Base-by-base conservation (phyloP, 2,888 invertebrate genomes). In the Zaprionus obscuricornis region DNA sequence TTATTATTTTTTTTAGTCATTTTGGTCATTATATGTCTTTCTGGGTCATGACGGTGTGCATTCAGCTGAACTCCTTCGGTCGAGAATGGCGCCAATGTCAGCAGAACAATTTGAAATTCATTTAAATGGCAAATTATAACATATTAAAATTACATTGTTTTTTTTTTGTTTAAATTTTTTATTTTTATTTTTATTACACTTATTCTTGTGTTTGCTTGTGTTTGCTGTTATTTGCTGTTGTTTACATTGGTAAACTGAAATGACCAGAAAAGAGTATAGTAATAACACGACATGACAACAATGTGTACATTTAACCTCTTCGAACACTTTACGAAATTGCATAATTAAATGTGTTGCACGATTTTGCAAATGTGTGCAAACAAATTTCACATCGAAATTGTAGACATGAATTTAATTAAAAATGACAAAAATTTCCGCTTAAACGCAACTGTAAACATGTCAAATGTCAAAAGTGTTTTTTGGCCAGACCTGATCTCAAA, bases 41-140 rank as follows among this genome's bases (percentile, higher is more conserved):
- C 20, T 52, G 43, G 39, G 43, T 39, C 43, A 40, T n/a, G 16
- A 51, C 20, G 45, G 29, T 29, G 31, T 29, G 40, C 45, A 10
- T 43, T 52, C 34, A 43, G 33, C 33, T 52, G 39, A n/a, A 46
- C n/a, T 45, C 20, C 51, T 46, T 52, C 17, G 39, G 40, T 5
- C 13, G n/a, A 13, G 18, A 51, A 27, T 24, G 52, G 46, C 58
- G 71, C 45, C 54, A 63, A 52, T 56, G 70, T 64, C 64, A 46
- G 52, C 52, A 67, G 37, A 68, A 39, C 49, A 64, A 52, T 67
- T 67, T 52, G 20, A 49, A 67, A 68, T 50, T 64, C 57, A 59
- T 67, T 72, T 66, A 63, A 55, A 63, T 55, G 46, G 67, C 55
- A 70, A 67, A 72, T 72, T 70, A 67, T 52, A 73, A 70, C 5